phyloP scores from a whole-genome alignment of 2,888 invertebrate species.

The Ceriagrion tenellum region DNA sequence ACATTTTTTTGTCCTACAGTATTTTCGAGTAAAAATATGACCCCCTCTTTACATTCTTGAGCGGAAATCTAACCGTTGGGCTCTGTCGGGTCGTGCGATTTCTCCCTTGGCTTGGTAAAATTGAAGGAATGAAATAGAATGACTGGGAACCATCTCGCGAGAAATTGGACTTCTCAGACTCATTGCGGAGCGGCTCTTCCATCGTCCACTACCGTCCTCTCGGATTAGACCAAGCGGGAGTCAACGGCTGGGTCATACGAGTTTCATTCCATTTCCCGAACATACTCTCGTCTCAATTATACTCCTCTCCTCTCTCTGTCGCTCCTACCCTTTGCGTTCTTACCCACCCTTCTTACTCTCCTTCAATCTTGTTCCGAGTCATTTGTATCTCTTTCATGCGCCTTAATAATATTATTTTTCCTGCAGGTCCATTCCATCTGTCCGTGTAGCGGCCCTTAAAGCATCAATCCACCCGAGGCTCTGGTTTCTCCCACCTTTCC shows the following conservation, averaged over 20 bases:
- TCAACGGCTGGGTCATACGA: background rate
- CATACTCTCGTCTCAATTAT: conserved; percentile 4
- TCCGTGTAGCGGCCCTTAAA: background rate
- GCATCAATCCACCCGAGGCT: background rate
- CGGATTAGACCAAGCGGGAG: background rate
- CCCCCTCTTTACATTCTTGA: background rate
- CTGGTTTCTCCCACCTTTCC: background rate
- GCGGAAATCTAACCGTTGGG: background rate
- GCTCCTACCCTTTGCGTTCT: background rate
- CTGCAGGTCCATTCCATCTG: background rate
- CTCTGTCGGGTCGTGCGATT: background rate
- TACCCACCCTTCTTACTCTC: background rate
- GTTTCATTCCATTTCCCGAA: conserved; percentile 33
- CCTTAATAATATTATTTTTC: conserved; percentile 1
- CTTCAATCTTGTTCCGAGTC: background rate
- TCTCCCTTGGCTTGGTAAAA: background rate
- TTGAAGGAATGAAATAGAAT: background rate
- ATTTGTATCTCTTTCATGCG: background rate
- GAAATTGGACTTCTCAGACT: background rate
- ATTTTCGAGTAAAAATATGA: background rate
- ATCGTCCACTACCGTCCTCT: background rate
- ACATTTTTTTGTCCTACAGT: background rate
- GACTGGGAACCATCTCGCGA: background rate
- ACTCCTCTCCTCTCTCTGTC: background rate
- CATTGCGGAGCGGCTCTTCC: background rate